These are phyloP conservation scores for Varecia variegata DNA, from an alignment of 2,797 vertebrate genomes.

Conservation along the genomic window DNA sequence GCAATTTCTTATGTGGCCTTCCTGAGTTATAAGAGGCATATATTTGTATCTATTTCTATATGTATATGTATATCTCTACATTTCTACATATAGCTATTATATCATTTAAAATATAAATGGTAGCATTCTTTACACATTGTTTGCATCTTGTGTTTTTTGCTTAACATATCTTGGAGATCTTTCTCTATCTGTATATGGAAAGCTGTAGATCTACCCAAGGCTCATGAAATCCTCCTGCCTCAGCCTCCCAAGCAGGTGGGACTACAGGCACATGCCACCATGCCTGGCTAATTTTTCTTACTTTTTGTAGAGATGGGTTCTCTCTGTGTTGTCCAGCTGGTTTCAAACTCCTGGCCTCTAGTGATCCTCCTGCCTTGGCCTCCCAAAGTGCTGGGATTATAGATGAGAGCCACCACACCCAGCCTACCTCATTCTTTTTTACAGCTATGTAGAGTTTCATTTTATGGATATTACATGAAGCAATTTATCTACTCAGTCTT, in stretches of 20 bases:
- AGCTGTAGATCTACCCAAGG: not conserved
- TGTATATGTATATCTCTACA: not conserved
- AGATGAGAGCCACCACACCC: not conserved
- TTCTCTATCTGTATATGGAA: not conserved
- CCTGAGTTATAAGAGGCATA: not conserved
- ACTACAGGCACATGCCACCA: not conserved
- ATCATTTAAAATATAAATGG: not conserved
- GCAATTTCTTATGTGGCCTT: not conserved
- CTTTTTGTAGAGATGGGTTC: not conserved
- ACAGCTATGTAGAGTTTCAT: not conserved
- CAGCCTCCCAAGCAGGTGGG: not conserved
- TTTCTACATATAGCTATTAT: not conserved
- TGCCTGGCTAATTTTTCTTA: not conserved
- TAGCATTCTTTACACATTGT: not conserved
- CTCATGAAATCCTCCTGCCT: not conserved
- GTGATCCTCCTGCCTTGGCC: not conserved
- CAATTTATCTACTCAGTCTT: not conserved
- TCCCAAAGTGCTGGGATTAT: not conserved
- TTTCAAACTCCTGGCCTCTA: not conserved
- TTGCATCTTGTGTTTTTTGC: slow-evolving; percentile 6
- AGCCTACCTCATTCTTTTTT: not conserved
- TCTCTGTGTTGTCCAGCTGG: not conserved
- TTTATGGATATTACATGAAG: not conserved
- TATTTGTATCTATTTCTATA: not conserved
- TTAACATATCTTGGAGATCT: not conserved